A percentile compares a stretch with the other conserved stretches of the same genome.
Conservation (phyloP, 1,140 invertebrate species). For the Lepeophtheirus salmonis region DNA sequence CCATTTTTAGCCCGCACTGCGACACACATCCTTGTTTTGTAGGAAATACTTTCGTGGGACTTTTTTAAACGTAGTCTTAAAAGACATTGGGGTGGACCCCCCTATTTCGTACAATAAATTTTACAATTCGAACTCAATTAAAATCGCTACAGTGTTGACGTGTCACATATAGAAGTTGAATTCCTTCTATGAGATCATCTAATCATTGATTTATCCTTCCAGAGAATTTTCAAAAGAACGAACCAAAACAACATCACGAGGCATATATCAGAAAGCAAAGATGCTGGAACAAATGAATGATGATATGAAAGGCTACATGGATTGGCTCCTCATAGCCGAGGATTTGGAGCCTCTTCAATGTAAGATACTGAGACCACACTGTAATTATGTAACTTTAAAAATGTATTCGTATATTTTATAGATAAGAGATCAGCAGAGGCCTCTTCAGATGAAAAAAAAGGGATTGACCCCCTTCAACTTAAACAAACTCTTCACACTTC, state of each 20-base stretch:
- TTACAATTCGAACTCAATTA: no score
- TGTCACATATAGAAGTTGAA: no score
- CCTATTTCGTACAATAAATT: no score
- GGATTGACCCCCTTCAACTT: neutral
- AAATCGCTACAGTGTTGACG: no score
- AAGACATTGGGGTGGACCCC: no score
- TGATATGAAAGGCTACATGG: slow-evolving; percentile 86
- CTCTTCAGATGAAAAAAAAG: neutral
- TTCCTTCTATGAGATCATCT: no score
- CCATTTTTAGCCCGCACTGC: no score
- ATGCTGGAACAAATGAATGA: slow-evolving; percentile 98
- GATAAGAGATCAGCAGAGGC: neutral
- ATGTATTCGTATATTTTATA: neutral
- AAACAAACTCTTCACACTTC: neutral
- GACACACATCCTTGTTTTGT: no score
- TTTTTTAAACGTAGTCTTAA: no score
- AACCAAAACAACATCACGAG: slow-evolving; percentile 94
- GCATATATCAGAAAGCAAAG: slow-evolving; percentile 92
- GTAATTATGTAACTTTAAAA: neutral
- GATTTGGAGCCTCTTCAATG: slow-evolving; percentile 59
- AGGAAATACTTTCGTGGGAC: no score
- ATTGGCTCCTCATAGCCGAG: slow-evolving; percentile 99
- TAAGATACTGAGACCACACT: no score
- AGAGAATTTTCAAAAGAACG: slow-evolving; percentile 99
- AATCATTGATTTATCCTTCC: slow-evolving; percentile 23